Evolutionary conservation across 2,888 invertebrate genomes (phyloP).

Genomic region (Drosophila longiperda): DNA sequence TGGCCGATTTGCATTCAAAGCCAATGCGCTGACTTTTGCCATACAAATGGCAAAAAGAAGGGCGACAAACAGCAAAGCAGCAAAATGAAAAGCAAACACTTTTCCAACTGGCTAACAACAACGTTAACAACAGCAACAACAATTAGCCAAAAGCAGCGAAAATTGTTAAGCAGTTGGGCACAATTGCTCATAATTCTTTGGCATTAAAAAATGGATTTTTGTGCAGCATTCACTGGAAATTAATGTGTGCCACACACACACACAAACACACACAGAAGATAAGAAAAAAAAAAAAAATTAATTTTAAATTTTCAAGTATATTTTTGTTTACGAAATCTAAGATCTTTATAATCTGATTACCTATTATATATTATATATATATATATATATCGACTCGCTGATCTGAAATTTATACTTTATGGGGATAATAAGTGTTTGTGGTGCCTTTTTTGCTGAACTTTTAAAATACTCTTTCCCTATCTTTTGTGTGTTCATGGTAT

Average conservation of each 20-base stretch:
- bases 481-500: not conserved
- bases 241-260: not conserved
- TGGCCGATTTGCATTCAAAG: constrained; percentile 72
- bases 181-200: constrained; percentile 9
- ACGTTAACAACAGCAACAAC: constrained; percentile 37
- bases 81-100: constrained; percentile 73
- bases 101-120: constrained; percentile 48
- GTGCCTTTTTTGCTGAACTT: not conserved
- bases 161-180: constrained; percentile 44
- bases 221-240: not conserved
- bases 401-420: not conserved
- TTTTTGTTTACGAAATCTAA: not conserved
- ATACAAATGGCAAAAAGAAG: constrained; percentile 33
- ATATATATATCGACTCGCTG: not conserved
- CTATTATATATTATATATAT: not conserved
- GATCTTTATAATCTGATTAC: not conserved
- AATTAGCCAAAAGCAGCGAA: constrained; percentile 47
- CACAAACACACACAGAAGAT: too few species aligned
- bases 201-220: constrained; percentile 1
- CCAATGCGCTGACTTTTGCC: constrained; percentile 75
- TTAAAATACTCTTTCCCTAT: not conserved
- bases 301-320: not conserved
- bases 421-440: too few species aligned
- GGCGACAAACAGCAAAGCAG: constrained; percentile 22
- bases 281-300: not conserved